These are phyloP conservation scores for Allacma fusca DNA, from an alignment of 2,888 invertebrate species.

Conservation along the genomic window DNA sequence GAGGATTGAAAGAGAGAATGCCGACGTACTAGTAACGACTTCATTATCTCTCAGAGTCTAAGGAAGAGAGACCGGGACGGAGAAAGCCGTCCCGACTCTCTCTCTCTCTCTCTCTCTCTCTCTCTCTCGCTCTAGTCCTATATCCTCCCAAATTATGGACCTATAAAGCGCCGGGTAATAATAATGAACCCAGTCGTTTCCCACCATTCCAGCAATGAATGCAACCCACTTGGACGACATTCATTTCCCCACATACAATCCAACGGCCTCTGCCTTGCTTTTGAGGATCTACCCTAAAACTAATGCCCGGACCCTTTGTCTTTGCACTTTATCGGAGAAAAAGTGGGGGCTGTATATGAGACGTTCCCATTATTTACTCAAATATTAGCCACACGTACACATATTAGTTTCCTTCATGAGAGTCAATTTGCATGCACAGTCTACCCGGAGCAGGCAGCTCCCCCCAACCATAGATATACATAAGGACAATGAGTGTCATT, in stretches of 20 bases:
- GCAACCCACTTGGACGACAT: slow-evolving; percentile 17
- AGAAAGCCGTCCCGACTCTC: not conserved
- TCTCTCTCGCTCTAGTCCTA: slow-evolving; percentile 16
- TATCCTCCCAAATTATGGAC: slow-evolving; percentile 47
- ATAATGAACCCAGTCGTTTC: slow-evolving; percentile 46
- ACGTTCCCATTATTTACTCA: not conserved
- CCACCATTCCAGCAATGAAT: slow-evolving; percentile 19
- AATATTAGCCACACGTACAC: slow-evolving; percentile 6
- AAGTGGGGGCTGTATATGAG: not conserved
- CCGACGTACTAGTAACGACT: slow-evolving; percentile 51
- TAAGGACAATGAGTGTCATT: too few relatives aligned
- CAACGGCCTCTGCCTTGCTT: too few relatives aligned
- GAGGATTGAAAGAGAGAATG: slow-evolving; percentile 46
- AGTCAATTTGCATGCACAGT: not conserved
- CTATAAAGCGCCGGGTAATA: slow-evolving; percentile 49
- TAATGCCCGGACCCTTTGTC: not conserved
- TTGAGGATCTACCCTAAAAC: too few relatives aligned
- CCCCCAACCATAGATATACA: not conserved
- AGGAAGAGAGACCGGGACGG: slow-evolving; percentile 21
- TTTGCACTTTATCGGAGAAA: not conserved
- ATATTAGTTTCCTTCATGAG: not conserved
- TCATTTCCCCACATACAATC: slow-evolving; percentile 2
- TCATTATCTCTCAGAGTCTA: slow-evolving; percentile 47
- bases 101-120: too few relatives aligned
- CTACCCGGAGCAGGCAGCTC: not conserved